Evolutionary conservation across 2,888 invertebrate genomes (phyloP).

Genomic region (Dicycla oo): DNA sequence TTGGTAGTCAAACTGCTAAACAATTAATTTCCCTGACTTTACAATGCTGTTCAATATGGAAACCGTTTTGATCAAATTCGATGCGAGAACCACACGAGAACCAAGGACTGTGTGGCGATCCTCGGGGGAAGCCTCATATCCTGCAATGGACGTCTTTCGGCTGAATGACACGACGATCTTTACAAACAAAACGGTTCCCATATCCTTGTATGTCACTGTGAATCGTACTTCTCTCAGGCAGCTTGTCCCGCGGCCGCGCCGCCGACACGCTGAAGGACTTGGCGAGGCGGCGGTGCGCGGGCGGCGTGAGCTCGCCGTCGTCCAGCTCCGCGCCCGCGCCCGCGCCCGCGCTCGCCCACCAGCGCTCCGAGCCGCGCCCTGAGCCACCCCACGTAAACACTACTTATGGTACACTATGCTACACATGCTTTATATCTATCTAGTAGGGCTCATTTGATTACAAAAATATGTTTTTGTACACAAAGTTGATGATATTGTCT

Average conservation of each 20-base stretch:
- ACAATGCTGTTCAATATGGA: conserved; percentile 21
- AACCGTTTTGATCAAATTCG: conserved; percentile 36
- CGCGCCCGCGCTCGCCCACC: conserved; percentile 73
- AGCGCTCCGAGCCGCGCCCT: conserved; percentile 85
- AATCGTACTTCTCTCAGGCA: conserved; percentile 80
- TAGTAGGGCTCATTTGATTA: not conserved
- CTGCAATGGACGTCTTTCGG: not conserved
- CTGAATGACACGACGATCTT: not conserved
- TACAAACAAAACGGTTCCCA: conserved; percentile 21
- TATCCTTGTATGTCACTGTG: not conserved
- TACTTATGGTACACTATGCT: conserved; percentile 61
- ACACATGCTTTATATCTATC: conserved; percentile 32
- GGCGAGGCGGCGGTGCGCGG: conserved; percentile 96
- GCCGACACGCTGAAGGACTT: conserved; percentile 98
- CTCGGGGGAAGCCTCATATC: not conserved
- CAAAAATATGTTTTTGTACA: not conserved
- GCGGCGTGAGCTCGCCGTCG: conserved; percentile 94
- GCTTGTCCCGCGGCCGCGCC: conserved; percentile 75
- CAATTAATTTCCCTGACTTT: not conserved
- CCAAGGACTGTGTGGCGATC: not conserved
- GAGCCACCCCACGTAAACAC: conserved; percentile 68
- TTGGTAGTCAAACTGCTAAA: not conserved
- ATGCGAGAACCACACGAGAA: not conserved
- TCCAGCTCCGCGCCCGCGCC: conserved; percentile 74
- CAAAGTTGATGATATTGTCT: not conserved